Conservation (phyloP, 1,140 invertebrate genomes). For the Drosophila gunungcola region DNA sequence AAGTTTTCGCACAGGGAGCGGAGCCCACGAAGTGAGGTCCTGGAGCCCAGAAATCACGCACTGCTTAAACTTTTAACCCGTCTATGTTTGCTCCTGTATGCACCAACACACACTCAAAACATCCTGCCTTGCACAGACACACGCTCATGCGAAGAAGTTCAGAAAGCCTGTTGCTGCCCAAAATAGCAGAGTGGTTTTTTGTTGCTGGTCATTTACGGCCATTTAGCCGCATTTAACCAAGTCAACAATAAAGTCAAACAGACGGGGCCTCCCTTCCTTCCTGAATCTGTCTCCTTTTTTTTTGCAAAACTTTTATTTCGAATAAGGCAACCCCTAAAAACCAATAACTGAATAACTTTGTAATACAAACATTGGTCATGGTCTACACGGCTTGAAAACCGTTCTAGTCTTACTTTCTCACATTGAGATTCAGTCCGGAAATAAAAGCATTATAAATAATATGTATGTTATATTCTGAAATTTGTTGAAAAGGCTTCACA, state of each 20-base stretch:
- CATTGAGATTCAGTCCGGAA: neutral
- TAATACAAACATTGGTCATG: constrained; percentile 22
- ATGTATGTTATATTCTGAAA: no score
- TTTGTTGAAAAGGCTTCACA: no score
- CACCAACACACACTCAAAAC: constrained; percentile 13
- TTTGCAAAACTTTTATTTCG: neutral
- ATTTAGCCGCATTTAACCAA: constrained; percentile 81
- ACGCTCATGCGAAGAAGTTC: neutral
- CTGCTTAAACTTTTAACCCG: constrained; percentile 59
- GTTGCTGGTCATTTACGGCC: constrained; percentile 76
- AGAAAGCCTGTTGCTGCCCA: constrained; percentile 54
- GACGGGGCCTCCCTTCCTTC: constrained; percentile 1
- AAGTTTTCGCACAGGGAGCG: constrained; percentile 27
- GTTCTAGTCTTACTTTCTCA: neutral
- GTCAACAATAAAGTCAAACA: constrained; percentile 81
- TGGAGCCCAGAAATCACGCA: constrained; percentile 43
- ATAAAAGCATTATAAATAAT: neutral
- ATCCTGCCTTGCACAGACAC: constrained; percentile 11
- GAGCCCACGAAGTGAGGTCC: constrained; percentile 1
- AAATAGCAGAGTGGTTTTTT: constrained; percentile 26
- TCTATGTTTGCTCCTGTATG: constrained; percentile 28
- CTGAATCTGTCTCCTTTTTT: neutral
- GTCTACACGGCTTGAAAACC: constrained; percentile 10
- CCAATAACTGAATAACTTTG: constrained; percentile 71
- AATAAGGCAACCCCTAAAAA: constrained; percentile 6